phyloP scores from a whole-genome alignment of 2,113 vertebrate species.

The Paramormyrops kingsleyae region DNA sequence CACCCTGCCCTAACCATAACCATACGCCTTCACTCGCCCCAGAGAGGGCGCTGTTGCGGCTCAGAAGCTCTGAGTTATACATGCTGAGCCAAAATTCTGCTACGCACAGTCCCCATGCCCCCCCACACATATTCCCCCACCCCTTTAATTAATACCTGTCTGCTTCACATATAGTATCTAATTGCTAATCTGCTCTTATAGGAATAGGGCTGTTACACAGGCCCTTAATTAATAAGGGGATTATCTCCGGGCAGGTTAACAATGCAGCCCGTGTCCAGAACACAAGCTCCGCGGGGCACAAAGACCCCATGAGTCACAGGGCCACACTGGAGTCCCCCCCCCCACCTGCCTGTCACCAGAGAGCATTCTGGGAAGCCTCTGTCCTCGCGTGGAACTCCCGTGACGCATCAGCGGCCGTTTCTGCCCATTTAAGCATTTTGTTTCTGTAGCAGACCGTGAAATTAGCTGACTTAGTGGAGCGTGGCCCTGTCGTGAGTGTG shows the following conservation, averaged over 20 bases:
- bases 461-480: conserved; percentile 45
- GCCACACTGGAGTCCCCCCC: neutral
- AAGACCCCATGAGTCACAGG: neutral
- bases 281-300: neutral
- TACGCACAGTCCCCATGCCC: neutral
- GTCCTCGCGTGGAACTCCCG: conserved; percentile 25
- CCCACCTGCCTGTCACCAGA: neutral
- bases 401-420: conserved; percentile 43
- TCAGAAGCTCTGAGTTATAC: neutral
- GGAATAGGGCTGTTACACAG: neutral
- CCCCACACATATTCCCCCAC: neutral
- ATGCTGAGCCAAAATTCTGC: neutral
- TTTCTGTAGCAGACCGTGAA: conserved; percentile 48
- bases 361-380: conserved; percentile 5
- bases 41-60: neutral
- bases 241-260: neutral
- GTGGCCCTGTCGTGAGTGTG: conserved; percentile 32
- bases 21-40: neutral
- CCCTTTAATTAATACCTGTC: neutral
- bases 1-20: too few relatives aligned
- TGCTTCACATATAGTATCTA: conserved; percentile 1
- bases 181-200: neutral
- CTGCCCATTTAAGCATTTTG: conserved; percentile 52
- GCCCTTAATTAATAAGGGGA: conserved; percentile 9
- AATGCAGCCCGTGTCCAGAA: neutral